Conservation (phyloP, 2,797 vertebrate species). For the Sebastiscus albofasciatus region DNA sequence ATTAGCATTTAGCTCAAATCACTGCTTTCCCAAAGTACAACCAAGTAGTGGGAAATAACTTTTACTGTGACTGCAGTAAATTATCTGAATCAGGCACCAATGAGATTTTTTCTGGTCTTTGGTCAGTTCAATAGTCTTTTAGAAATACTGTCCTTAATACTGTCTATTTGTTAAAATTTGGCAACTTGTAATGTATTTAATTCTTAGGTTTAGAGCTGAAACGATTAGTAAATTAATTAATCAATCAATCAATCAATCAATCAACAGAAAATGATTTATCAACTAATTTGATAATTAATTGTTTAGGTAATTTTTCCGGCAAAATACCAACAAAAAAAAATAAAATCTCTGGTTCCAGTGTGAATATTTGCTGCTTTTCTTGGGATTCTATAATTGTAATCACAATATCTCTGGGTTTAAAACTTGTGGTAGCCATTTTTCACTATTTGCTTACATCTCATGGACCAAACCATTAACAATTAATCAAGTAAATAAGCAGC, state of each 20-base stretch:
- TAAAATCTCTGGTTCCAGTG: too few species aligned
- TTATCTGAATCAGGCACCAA: not conserved
- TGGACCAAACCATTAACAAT: not conserved
- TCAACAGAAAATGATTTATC: too few species aligned
- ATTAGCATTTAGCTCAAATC: not conserved
- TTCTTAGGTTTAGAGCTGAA: not conserved
- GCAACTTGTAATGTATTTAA: not conserved
- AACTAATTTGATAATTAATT: too few species aligned
- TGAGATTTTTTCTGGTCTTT: not conserved
- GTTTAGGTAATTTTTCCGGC: too few species aligned
- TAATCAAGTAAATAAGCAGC: not conserved
- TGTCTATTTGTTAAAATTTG: not conserved
- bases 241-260: too few species aligned
- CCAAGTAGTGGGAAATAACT: not conserved
- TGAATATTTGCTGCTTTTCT: too few species aligned
- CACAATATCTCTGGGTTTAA: too few species aligned
- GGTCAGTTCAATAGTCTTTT: not conserved
- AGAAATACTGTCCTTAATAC: not conserved
- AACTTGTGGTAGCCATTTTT: not conserved
- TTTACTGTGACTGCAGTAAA: not conserved
- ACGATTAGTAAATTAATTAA: too few species aligned
- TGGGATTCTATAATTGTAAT: too few species aligned
- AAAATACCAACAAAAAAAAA: too few species aligned
- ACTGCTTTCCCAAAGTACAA: not conserved
- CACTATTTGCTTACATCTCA: not conserved